Conservation (phyloP, 1,140 invertebrate genomes). For the Drosophila burlai region DNA sequence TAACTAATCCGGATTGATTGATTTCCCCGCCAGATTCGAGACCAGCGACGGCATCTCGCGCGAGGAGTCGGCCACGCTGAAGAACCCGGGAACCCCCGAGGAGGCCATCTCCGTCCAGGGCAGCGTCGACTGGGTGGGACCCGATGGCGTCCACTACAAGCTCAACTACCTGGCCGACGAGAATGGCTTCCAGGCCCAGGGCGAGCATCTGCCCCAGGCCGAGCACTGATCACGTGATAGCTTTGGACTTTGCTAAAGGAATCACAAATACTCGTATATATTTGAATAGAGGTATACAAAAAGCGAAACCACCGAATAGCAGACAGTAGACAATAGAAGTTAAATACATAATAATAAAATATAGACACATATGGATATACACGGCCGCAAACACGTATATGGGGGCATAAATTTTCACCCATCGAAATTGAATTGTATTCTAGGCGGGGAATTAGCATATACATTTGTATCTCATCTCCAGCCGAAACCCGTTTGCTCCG, state of each 20-base stretch:
- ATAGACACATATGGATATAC: slow-evolving; percentile 20
- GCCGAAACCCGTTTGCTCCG: slow-evolving; percentile 43
- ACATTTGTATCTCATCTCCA: slow-evolving; percentile 38
- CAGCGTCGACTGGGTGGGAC: slow-evolving; percentile 88
- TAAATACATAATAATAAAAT: slow-evolving; percentile 29
- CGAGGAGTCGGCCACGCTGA: slow-evolving; percentile 87
- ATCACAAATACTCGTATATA: background rate
- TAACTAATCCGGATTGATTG: background rate
- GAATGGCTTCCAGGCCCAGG: slow-evolving; percentile 90
- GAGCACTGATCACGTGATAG: slow-evolving; percentile 77
- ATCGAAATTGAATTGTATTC: slow-evolving; percentile 63
- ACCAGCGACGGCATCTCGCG: slow-evolving; percentile 89
- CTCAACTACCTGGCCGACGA: slow-evolving; percentile 90
- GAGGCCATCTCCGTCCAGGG: slow-evolving; percentile 88
- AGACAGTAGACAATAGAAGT: slow-evolving; percentile 42
- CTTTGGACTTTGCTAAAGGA: slow-evolving; percentile 28
- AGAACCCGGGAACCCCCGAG: slow-evolving; percentile 85
- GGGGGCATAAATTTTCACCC: slow-evolving; percentile 51
- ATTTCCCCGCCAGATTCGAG: slow-evolving; percentile 86
- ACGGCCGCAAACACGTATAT: background rate
- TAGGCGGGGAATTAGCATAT: slow-evolving; percentile 61
- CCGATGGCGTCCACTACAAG: slow-evolving; percentile 88
- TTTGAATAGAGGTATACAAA: slow-evolving; percentile 11
- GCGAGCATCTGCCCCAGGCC: slow-evolving; percentile 87
- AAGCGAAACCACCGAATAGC: slow-evolving; percentile 35